Evolutionary conservation across 64 coral and sea anemone genomes (phyloP).

Genomic region (Montipora cactus): DNA sequence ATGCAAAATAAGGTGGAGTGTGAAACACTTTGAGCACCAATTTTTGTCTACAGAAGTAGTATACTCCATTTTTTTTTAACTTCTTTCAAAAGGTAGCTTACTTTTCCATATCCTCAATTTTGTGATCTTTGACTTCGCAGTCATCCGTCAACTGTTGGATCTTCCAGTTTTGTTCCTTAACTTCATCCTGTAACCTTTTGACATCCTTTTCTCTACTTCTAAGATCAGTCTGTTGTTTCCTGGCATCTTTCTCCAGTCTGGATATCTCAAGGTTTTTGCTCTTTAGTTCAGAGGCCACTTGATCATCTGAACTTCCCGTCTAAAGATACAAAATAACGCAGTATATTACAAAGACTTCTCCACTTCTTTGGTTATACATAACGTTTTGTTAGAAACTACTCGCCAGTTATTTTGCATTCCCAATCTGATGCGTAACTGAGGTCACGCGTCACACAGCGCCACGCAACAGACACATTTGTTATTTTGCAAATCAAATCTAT

Average conservation of each 20-base stretch:
- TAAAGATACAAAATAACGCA: conserved; percentile 21
- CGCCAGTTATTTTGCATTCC: too few relatives aligned
- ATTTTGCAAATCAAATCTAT: too few relatives aligned
- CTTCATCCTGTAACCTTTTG: conserved; percentile 46
- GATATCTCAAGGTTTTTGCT: conserved; percentile 88
- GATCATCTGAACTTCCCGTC: conserved; percentile 66
- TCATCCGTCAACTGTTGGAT: conserved; percentile 48
- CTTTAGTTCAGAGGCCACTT: conserved; percentile 81
- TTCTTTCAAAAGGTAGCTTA: neutral
- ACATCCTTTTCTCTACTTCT: conserved; percentile 36
- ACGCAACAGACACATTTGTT: too few relatives aligned
- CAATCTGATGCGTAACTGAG: too few relatives aligned
- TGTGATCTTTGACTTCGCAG: conserved; percentile 70
- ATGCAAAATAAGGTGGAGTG: too few relatives aligned
- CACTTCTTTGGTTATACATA: neutral
- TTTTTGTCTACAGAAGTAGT: neutral
- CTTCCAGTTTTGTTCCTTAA: conserved; percentile 57
- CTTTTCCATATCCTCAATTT: conserved; percentile 89
- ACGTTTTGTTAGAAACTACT: too few relatives aligned
- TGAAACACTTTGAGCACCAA: too few relatives aligned
- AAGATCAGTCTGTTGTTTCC: conserved; percentile 74
- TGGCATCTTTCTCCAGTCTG: conserved; percentile 76
- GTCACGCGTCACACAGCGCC: too few relatives aligned
- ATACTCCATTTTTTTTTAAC: neutral
- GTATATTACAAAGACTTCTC: neutral